Percentiles rank a stretch among this genome's conserved stretches.
These are phyloP conservation scores for Dicrurus megarhynchus DNA, from an alignment of 2,113 vertebrate genomes.

Conservation along the genomic window DNA sequence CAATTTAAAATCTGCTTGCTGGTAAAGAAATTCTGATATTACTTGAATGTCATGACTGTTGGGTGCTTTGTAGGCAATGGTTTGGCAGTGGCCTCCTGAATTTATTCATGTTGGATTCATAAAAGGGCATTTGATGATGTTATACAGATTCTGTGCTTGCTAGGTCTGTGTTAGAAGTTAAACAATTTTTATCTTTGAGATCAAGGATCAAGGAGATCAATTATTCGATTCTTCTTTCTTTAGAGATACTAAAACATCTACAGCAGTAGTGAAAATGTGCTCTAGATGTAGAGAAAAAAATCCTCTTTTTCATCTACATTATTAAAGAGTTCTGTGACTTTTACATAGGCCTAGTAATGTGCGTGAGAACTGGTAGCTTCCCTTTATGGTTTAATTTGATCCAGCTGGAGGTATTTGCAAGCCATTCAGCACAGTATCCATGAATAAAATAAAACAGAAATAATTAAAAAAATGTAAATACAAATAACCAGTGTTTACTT, in stretches of 20 bases:
- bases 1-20: background rate
- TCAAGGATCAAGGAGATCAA: background rate
- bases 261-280: background rate
- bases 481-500: background rate
- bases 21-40: background rate
- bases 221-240: background rate
- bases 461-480: background rate
- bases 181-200: background rate
- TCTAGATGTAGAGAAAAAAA: background rate
- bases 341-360: background rate
- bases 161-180: background rate
- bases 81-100: background rate
- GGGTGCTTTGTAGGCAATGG: background rate
- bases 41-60: background rate
- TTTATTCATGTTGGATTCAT: background rate
- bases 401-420: background rate
- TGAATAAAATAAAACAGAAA: background rate
- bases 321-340: background rate
- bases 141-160: background rate
- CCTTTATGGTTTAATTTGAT: constrained; percentile 3
- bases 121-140: background rate
- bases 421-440: background rate
- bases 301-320: background rate
- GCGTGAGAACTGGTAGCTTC: background rate
- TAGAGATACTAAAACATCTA: background rate